phyloP scores from a whole-genome alignment of 2,888 invertebrate species.

The Syrphus vitripennis region DNA sequence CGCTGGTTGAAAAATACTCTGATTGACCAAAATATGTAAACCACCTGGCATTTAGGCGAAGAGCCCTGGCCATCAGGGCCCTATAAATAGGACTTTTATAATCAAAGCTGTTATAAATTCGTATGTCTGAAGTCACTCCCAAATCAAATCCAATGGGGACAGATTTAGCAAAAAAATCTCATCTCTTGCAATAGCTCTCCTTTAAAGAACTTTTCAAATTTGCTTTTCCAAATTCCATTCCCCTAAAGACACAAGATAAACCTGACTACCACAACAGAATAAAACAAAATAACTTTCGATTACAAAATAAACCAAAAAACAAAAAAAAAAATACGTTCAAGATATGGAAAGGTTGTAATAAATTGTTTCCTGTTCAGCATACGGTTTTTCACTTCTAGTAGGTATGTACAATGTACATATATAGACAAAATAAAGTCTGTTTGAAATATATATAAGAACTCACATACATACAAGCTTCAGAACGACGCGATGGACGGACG shows the following conservation, averaged over 20 bases:
- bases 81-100: too few relatives aligned
- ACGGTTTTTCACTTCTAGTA: neutral
- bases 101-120: too few relatives aligned
- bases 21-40: too few relatives aligned
- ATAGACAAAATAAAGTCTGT: neutral
- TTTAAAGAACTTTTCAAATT: neutral
- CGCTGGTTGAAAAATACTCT: too few relatives aligned
- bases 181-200: too few relatives aligned
- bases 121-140: too few relatives aligned
- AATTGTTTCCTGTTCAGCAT: conserved; percentile 61
- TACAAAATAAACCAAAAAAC: neutral
- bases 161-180: too few relatives aligned
- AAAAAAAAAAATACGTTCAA: conserved; percentile 7
- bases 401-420: neutral
- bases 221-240: neutral
- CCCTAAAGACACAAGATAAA: conserved; percentile 8
- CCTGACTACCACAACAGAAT: neutral
- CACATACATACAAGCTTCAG: conserved; percentile 18
- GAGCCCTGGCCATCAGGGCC: too few relatives aligned
- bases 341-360: conserved; percentile 56
- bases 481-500: neutral
- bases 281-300: conserved; percentile 17
- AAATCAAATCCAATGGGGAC: too few relatives aligned
- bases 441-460: neutral
- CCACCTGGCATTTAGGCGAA: too few relatives aligned